A percentile compares a stretch with the other conserved stretches of the same genome.
phyloP scores from a whole-genome alignment of 2,888 invertebrate species.

The Lasioglossum figueresi region DNA sequence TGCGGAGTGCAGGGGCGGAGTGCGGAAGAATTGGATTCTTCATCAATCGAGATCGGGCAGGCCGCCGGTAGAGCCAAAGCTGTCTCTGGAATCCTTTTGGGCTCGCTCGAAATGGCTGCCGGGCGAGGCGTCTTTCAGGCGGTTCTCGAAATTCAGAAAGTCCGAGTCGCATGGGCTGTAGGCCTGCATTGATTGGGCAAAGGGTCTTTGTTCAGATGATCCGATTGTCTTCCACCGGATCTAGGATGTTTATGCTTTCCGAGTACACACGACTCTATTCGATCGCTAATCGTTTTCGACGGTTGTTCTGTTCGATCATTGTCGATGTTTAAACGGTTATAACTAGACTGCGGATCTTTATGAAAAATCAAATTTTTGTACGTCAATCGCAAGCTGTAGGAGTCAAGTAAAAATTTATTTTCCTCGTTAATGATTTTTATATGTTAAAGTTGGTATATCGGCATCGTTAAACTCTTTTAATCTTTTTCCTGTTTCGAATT shows the following conservation, averaged over 20 bases:
- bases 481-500: too few species aligned
- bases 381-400: too few species aligned
- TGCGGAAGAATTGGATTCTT: constrained; percentile 22
- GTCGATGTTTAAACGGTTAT: background rate
- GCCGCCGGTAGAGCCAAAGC: constrained; percentile 64
- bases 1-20: background rate
- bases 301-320: background rate
- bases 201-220: constrained; percentile 48
- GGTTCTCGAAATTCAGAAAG: constrained; percentile 75
- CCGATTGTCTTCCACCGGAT: constrained; percentile 17
- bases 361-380: too few species aligned
- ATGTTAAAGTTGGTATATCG: too few species aligned
- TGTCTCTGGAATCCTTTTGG: constrained; percentile 68
- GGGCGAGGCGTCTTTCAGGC: constrained; percentile 63
- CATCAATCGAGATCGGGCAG: constrained; percentile 76
- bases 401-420: too few species aligned
- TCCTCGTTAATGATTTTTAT: too few species aligned
- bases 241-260: constrained; percentile 10
- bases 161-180: constrained; percentile 73
- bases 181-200: constrained; percentile 64
- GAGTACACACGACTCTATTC: background rate
- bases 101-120: constrained; percentile 66
- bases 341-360: too few species aligned
- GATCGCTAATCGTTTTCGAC: background rate
- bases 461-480: too few species aligned